Conservation (phyloP, 2,888 invertebrate species). For the Seira musarum region DNA sequence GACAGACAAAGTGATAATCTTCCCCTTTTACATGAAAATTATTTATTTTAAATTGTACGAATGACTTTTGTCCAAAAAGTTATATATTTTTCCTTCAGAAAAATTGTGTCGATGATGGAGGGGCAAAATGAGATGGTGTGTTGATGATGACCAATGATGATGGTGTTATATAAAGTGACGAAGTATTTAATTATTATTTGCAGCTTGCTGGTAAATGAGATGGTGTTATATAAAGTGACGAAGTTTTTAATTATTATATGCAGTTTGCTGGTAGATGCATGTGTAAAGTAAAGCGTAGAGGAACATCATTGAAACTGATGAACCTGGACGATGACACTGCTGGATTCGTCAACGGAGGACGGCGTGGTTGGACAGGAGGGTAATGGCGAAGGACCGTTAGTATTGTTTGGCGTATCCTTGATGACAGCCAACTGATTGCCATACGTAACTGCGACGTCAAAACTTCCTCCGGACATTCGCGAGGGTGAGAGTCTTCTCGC, state of each 20-base stretch:
- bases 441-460: constrained; percentile 69
- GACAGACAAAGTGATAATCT: too few species aligned
- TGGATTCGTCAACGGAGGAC: constrained; percentile 67
- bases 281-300: constrained; percentile 24
- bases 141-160: too few species aligned
- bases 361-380: constrained; percentile 67
- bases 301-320: constrained; percentile 66
- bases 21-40: too few species aligned
- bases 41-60: too few species aligned
- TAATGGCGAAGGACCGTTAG: constrained; percentile 61
- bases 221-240: too few species aligned
- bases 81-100: too few species aligned
- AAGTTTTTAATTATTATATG: not conserved
- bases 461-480: constrained; percentile 68
- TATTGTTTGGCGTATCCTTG: constrained; percentile 56
- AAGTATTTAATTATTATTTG: not conserved
- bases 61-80: too few species aligned
- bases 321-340: constrained; percentile 67
- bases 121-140: too few species aligned
- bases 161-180: too few species aligned
- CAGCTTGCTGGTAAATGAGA: too few species aligned
- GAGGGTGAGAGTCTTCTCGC: constrained; percentile 68
- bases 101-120: too few species aligned
- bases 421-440: constrained; percentile 67
- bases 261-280: not conserved